Evolutionary conservation across 2,113 vertebrate genomes (phyloP), one percentile per base, ranked within the genome.

Genomic region (Aphyosemion australe): DNA sequence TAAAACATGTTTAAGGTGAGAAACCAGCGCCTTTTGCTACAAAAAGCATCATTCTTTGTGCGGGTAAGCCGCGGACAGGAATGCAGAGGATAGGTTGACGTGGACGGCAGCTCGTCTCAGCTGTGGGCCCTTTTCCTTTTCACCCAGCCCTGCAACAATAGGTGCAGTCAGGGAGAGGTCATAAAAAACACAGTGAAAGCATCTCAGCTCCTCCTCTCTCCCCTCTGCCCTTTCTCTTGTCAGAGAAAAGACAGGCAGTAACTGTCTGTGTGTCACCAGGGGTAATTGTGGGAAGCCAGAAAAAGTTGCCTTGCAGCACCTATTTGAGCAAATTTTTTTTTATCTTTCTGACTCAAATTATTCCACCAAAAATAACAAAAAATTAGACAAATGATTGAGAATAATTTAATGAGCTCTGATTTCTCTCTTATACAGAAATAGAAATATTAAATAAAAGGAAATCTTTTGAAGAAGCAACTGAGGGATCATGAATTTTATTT

Each of bases 161-260:
- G 86, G 86, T 89, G 86, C 86, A 91, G 88, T 89, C 90, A 89
- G 85, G 78, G 86, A 89, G 88, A 87, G 88, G 87, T 89, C 87
- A 88, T 90, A 91, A 91, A 89, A 89, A 90, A 90, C 84, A 89
- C 76, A 83, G 89, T 88, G 87, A 91, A 90, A 90, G 90, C 90
- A 90, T 91, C 85, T 85, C 83, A 78, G 79, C 86, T 89, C 87
- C 87, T 89, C 87, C 88, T 89, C 84, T 86, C 88, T 87, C 84
- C 82, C 80, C 85, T 84, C 87, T 85, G 83, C 85, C 86, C 84
- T 86, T 89, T 90, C 87, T 91, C 82, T 81, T 12, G 39, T 68
- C 86, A 73, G 76, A 89, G 75, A 90, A 85, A 84, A 84, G 88
- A 89, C 88, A 89, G 82, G 82, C 87, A 86, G 75, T 89, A 89